A percentile compares a stretch with the other conserved stretches of the same genome.
Evolutionary conservation across 2,113 vertebrate genomes (phyloP).

Genomic region (Ondatra zibethicus): DNA sequence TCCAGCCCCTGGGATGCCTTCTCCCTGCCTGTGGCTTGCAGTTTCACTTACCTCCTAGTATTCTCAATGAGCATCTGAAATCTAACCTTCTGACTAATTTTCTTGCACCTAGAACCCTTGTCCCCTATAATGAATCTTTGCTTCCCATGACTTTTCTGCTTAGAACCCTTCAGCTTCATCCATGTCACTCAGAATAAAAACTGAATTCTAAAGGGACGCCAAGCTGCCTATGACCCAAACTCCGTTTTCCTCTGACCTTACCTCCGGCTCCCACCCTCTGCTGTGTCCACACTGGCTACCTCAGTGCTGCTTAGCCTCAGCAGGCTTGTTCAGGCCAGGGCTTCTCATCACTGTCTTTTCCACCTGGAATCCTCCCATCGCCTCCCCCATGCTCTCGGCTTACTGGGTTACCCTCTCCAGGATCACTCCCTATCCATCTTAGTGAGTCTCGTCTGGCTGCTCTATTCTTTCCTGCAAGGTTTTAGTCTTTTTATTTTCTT

Average conservation of each 20-base stretch:
- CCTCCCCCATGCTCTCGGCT: background rate
- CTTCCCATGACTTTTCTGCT: background rate
- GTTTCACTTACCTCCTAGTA: background rate
- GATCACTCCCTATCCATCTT: background rate
- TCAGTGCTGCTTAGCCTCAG: background rate
- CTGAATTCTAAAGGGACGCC: background rate
- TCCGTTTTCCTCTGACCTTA: background rate
- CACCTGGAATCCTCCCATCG: rapidly evolving
- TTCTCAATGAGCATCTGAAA: background rate
- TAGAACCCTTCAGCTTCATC: background rate
- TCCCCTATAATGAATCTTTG: background rate
- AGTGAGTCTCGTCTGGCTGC: background rate
- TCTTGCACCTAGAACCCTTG: background rate
- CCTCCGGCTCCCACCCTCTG: too few relatives aligned
- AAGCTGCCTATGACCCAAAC: rapidly evolving
- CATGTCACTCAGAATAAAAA: background rate
- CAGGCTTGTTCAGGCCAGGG: background rate
- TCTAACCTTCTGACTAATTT: rapidly evolving
- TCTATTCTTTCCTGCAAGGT: background rate
- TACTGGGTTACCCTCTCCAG: background rate
- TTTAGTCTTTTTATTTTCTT: background rate
- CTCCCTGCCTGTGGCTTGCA: background rate
- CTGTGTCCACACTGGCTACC: background rate
- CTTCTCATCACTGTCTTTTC: background rate
- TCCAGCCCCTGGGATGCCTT: background rate